Percentiles rank a stretch among this genome's conserved stretches.
These are phyloP conservation scores for Oncorhynchus keta DNA, from an alignment of 2,113 vertebrate species.

Conservation along the genomic window DNA sequence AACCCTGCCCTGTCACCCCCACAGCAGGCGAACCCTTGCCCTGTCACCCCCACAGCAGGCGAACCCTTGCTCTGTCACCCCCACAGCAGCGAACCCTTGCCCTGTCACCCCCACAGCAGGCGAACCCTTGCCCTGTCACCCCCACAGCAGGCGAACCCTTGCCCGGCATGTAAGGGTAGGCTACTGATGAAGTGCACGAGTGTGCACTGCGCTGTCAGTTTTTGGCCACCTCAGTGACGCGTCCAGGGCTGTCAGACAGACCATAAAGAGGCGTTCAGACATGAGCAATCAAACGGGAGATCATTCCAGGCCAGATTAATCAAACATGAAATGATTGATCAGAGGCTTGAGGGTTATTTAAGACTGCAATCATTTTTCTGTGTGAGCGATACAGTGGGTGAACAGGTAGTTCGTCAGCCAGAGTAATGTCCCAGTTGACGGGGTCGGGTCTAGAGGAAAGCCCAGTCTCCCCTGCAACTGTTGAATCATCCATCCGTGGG, in stretches of 20 bases:
- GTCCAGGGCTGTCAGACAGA: slow-evolving; percentile 13
- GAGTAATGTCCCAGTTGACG: too few relatives aligned
- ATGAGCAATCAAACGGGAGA: background rate
- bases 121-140: too few relatives aligned
- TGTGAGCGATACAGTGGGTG: too few relatives aligned
- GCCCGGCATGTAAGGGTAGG: background rate
- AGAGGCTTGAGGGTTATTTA: slow-evolving; percentile 31
- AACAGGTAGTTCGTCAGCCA: too few relatives aligned
- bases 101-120: background rate
- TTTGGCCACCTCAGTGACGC: slow-evolving; percentile 5
- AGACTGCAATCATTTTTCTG: background rate
- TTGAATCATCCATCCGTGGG: background rate
- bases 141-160: too few relatives aligned
- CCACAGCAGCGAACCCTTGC: too few relatives aligned
- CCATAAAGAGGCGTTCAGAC: slow-evolving; percentile 10
- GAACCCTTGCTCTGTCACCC: too few relatives aligned
- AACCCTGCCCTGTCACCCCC: too few relatives aligned
- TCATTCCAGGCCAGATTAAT: slow-evolving; percentile 51
- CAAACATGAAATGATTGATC: slow-evolving; percentile 59
- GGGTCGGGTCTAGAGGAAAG: too few relatives aligned
- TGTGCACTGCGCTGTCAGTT: background rate
- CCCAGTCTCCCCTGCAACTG: too few relatives aligned
- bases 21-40: too few relatives aligned
- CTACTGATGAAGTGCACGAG: background rate
- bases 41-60: background rate